Base-by-base conservation (phyloP, 2,113 vertebrate genomes). In the Clarias gariepinus region DNA sequence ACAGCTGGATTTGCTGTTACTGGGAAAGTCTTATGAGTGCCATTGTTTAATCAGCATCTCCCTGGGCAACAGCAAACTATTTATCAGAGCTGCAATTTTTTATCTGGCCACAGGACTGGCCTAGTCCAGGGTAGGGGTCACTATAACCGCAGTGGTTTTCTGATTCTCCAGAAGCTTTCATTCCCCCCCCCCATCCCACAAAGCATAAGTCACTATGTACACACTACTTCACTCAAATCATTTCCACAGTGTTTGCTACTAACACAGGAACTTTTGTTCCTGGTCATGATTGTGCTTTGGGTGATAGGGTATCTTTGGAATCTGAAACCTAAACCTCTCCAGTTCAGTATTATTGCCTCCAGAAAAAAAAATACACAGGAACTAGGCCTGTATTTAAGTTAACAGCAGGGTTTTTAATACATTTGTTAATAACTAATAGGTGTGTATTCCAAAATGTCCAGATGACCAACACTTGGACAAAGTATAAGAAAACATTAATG, bases 221-320 rank as follows among this genome's bases (percentile, higher is more conserved):
- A 85, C 60, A 79, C 68, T 58, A 84, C 85, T 71, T 41, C 66
- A 52, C 64, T 87, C 73, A 86, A 84, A 86, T 61, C 58, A 78
- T 86, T 83, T 78, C 80, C 89, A 87, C 58, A 74, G 79, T 79
- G 79, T 88, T 83, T 85, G 78, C 82, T 74, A 85, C 69, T 58
- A 85, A 86, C 89, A 86, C 87, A 78, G 77, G 63, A n/a, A 79
- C 84, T 86, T 88, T 83, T 88, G 87, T 85, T 90, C 85, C 13
- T 19, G 25, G 66, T 73, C 74, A 58, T 80, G 74, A 87, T 85
- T 82, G 66, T 79, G 63, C 87, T 85, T 81, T 55, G 41, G 80
- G 83, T 87, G 47, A 33, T 83, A 68, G 86, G 76, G 86, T 86
- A 83, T 86, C 87, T 86, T 78, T 88, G 74, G 81, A 53, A 85